Percentiles rank a stretch among this genome's conserved stretches.
These are phyloP conservation scores for Petromus typicus DNA, from an alignment of 2,113 vertebrate species.

Conservation along the genomic window DNA sequence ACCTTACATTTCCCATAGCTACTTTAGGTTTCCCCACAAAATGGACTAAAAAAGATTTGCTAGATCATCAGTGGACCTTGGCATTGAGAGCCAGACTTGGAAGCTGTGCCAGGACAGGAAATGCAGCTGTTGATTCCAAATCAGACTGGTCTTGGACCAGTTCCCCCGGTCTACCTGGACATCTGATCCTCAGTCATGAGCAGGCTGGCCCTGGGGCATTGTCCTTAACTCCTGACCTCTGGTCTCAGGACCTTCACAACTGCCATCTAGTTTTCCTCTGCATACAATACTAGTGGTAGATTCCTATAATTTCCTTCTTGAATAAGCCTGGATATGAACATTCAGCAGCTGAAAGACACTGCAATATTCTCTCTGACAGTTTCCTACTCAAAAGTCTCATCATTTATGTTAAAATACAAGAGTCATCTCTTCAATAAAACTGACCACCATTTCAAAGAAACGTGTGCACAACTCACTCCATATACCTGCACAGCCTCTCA, in stretches of 20 bases:
- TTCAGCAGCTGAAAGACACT: background rate
- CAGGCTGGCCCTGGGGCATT: background rate
- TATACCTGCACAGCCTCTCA: background rate
- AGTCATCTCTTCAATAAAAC: background rate
- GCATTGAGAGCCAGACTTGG: background rate
- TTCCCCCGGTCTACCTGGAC: background rate
- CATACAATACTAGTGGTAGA: background rate
- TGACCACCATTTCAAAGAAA: background rate
- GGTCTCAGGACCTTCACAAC: background rate
- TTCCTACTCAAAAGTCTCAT: background rate
- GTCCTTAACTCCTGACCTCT: background rate
- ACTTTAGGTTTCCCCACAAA: background rate
- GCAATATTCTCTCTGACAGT: background rate
- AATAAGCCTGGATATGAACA: background rate
- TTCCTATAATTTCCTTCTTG: background rate
- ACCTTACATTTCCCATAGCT: background rate
- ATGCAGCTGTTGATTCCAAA: background rate
- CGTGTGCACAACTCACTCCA: background rate
- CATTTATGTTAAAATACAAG: background rate
- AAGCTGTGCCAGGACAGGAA: background rate
- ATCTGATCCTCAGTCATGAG: background rate
- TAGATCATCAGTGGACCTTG: rapidly evolving
- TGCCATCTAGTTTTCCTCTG: background rate
- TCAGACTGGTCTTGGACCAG: background rate
- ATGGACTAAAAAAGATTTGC: background rate